A percentile compares a stretch with the other conserved stretches of the same genome.
Conservation (phyloP, 2,113 vertebrate species). For the Melanerpes formicivorus region DNA sequence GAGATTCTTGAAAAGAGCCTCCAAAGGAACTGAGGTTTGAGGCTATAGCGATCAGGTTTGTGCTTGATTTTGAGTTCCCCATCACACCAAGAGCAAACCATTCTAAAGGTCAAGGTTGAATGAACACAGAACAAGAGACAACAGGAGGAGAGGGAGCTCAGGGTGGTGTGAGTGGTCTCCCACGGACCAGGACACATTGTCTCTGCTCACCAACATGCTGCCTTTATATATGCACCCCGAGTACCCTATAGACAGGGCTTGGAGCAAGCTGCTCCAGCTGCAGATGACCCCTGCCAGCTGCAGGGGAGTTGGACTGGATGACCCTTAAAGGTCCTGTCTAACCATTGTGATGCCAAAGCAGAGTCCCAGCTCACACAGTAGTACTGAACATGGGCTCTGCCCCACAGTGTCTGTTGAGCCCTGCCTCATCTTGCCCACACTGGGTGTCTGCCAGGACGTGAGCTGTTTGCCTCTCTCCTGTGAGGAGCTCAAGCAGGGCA, state of each 20-base stretch:
- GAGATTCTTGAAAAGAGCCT: not conserved
- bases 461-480: not conserved
- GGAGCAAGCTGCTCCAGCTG: no score
- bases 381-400: accelerated
- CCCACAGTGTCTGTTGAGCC: not conserved
- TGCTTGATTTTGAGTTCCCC: not conserved
- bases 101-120: not conserved
- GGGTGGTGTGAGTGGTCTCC: accelerated
- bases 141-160: accelerated
- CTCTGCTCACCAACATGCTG: not conserved
- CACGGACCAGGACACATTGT: not conserved
- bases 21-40: not conserved
- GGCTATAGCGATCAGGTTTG: not conserved
- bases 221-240: accelerated
- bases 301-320: no score
- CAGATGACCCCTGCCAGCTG: no score
- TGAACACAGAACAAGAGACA: not conserved
- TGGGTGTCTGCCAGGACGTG: not conserved
- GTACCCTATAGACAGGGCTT: not conserved
- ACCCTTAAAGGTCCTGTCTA: no score
- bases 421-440: not conserved
- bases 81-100: not conserved
- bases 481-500: not conserved
- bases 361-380: accelerated
- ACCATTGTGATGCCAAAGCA: not conserved